Evolutionary conservation across 2,797 vertebrate species (phyloP), one percentile per base, ranked within the genome.

Genomic region (Pogonophryne albipinna): DNA sequence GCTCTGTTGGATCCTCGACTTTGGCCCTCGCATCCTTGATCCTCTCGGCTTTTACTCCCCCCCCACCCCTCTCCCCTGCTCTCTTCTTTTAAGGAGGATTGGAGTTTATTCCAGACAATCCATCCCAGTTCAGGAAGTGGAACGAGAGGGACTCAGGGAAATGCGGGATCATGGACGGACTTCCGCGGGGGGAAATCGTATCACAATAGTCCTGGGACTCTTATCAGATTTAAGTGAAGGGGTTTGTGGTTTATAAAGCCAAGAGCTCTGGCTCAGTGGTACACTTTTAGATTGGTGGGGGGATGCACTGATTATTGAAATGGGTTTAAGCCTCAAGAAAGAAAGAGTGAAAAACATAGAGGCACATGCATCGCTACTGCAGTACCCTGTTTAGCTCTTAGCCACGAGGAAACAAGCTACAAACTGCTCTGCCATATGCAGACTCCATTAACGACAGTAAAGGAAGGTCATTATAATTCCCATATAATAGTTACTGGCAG

Each of bases 101-200:
- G 92, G 86, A 92, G 91, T 94, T 94, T 92, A 94, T 94, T 93
- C 90, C 89, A 88, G 85, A 90, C 91, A 91, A 94, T 94, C 94
- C 91, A 91, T 71, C 85, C 85, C 85, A 85, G 85, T 93, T 92
- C 87, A 86, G 86, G 92, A 94, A 93, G 92, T 90, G 89, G 90
- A 94, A 91, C 79, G 78, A 89, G 83, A 85, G 69, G 86, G 93
- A 92, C 94, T 93, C 88, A 91, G 85, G 66, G 72, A 91, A 89
- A 91, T 86, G 92, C 77, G 44, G 87, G 92, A 92, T 93, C 92
- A 94, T 89, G 87, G 88, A 93, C 75, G 79, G 92, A 93, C 93
- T 93, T 91, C 85, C 76, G 58, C 84, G 78, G 82, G 76, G 81
- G 72, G 63, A 84, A 94, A 94, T 92, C 89, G 85, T 80, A 85